phyloP scores from a whole-genome alignment of 2,113 vertebrate genomes.

The Vulpes vulpes region DNA sequence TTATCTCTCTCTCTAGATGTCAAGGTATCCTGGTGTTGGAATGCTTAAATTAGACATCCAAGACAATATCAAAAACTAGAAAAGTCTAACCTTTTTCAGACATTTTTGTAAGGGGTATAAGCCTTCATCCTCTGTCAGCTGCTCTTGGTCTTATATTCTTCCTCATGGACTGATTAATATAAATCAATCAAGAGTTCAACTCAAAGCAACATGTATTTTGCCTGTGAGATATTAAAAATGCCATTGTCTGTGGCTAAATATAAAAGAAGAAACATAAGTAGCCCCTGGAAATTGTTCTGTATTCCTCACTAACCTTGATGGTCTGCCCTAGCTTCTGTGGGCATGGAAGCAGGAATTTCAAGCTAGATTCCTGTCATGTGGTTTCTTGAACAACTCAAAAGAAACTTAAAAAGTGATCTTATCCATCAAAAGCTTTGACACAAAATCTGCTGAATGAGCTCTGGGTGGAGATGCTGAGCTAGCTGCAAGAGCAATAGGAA shows the following conservation, averaged over 20 bases:
- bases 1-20: slow-evolving; percentile 78
- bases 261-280: neutral
- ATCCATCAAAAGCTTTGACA: neutral
- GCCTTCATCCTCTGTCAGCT: slow-evolving; percentile 46
- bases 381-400: neutral
- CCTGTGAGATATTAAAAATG: neutral
- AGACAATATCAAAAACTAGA: slow-evolving; percentile 62
- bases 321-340: neutral
- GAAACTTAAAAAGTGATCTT: neutral
- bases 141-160: slow-evolving; percentile 3
- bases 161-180: neutral
- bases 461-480: neutral
- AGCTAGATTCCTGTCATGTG: neutral
- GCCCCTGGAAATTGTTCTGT: slow-evolving; percentile 19
- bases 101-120: slow-evolving; percentile 55
- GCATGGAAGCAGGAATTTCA: neutral
- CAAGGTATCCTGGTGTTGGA: slow-evolving; percentile 60
- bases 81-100: slow-evolving; percentile 66
- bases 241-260: neutral
- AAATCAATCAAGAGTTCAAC: slow-evolving; percentile 19
- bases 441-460: neutral
- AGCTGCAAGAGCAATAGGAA: neutral
- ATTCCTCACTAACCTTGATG: neutral
- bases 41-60: slow-evolving; percentile 69
- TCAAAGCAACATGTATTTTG: slow-evolving; percentile 1